Evolutionary conservation across 2,888 invertebrate species (phyloP).

Genomic region (Philonicus albiceps): DNA sequence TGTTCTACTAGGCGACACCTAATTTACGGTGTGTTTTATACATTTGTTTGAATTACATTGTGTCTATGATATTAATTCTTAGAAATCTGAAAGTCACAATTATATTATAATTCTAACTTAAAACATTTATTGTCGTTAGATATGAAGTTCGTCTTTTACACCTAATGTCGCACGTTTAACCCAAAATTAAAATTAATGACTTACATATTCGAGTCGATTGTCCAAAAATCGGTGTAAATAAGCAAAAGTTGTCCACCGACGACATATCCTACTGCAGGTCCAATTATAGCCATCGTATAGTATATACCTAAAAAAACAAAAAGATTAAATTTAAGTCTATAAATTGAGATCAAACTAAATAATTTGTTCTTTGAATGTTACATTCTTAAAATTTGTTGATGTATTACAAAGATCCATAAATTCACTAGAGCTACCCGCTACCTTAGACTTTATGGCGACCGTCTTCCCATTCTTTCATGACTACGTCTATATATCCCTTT

Average conservation of each 20-base stretch:
- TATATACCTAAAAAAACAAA: conserved; percentile 71
- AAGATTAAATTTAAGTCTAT: neutral
- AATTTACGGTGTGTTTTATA: too few relatives aligned
- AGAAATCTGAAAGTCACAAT: too few relatives aligned
- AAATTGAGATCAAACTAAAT: too few relatives aligned
- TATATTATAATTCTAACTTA: too few relatives aligned
- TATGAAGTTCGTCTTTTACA: neutral
- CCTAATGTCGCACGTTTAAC: neutral
- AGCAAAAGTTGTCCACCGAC: conserved; percentile 83
- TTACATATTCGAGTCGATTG: conserved; percentile 72
- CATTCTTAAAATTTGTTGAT: too few relatives aligned
- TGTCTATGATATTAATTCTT: too few relatives aligned
- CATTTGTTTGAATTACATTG: too few relatives aligned
- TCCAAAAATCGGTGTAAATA: conserved; percentile 77
- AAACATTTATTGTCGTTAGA: too few relatives aligned
- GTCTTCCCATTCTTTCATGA: neutral
- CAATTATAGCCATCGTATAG: conserved; percentile 83
- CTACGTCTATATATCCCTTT: neutral
- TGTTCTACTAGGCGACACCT: too few relatives aligned
- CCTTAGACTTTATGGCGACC: neutral
- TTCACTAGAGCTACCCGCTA: neutral
- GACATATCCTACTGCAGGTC: conserved; percentile 84
- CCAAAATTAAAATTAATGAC: conserved; percentile 56
- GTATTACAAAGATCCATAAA: neutral
- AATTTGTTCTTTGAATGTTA: too few relatives aligned